Base-by-base conservation (phyloP, 35 echinoderm and acorn worm genomes). In the Apostichopus californicus region DNA sequence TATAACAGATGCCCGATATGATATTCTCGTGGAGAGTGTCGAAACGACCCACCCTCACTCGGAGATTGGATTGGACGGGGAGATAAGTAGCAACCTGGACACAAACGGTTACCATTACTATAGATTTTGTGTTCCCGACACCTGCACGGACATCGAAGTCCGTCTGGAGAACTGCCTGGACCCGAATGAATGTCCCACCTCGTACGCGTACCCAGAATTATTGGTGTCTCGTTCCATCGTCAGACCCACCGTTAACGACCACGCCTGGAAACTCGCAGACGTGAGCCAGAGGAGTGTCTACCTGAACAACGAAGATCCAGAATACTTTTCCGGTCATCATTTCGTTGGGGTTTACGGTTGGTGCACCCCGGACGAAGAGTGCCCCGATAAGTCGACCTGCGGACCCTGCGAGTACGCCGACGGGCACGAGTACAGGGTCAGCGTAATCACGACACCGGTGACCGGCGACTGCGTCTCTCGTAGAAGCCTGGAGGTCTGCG, bases 321-420 rank as follows among this genome's bases (percentile, higher is more conserved):
- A 96, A 26, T 95, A 94, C 78, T 91, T 92, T 18, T 77, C 94
- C 4, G 96, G 96, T 14, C 96, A 98, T 59, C 92, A 94, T 68
- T 98, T 92, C 55, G 91, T 98, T 0, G 93, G 94, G 54, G 96
- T 98, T 4, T 98, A 96, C 55, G 96, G 96, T 1, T 98, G 96
- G 96, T 98, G 96, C 70, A 98, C 96, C 5, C 94, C 96, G 52
- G 91, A 93, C 20, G 81, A 95, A 1, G 59, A 91, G 23, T 98
- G 96, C 78, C 13, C 70, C 0, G 91, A 98, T 79, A 83, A 57
- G 4, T 77, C 79, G 1, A 90, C 94, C 18, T 98, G 96, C 77
- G 96, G 96, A 12, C 96, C 96, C 1, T 98, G 96, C 64, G 86
- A 87, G 11, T 96, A 94, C 55, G 93, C 91, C 1, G 55, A 93